Evolutionary conservation across 1,140 invertebrate species (phyloP).

Genomic region (Drosophila littoralis): DNA sequence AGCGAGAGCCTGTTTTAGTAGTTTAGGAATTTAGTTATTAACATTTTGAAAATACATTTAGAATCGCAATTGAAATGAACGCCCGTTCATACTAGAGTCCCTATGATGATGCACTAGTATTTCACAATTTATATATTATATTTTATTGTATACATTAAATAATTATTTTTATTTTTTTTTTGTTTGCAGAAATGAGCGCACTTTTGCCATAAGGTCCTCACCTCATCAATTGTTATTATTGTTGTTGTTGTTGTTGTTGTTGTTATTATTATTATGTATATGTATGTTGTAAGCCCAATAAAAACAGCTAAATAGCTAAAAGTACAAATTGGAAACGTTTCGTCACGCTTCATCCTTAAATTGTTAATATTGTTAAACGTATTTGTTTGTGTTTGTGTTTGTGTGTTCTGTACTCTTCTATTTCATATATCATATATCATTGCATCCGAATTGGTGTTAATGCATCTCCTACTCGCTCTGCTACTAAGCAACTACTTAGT

Average conservation of each 20-base stretch:
- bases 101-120: too few relatives aligned
- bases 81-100: too few relatives aligned
- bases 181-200: background rate
- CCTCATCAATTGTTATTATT: background rate
- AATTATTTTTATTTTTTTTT: too few relatives aligned
- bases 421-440: background rate
- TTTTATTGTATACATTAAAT: too few relatives aligned
- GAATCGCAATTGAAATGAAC: too few relatives aligned
- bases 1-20: too few relatives aligned
- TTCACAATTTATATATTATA: too few relatives aligned
- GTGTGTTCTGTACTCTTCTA: background rate
- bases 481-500: background rate
- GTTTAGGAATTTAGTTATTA: too few relatives aligned
- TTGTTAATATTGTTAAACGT: constrained; percentile 9
- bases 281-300: constrained; percentile 42
- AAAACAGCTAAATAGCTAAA: constrained; percentile 48
- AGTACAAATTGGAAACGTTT: constrained; percentile 33
- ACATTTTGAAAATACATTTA: too few relatives aligned
- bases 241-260: background rate
- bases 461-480: background rate
- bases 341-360: constrained; percentile 19
- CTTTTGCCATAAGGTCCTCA: too few relatives aligned
- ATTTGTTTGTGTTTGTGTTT: constrained; percentile 4
- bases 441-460: background rate
- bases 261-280: constrained; percentile 3